Evolutionary conservation across 2,888 invertebrate genomes (phyloP), one percentile per base, ranked within the genome.

Genomic region (Ormia ochracea): DNA sequence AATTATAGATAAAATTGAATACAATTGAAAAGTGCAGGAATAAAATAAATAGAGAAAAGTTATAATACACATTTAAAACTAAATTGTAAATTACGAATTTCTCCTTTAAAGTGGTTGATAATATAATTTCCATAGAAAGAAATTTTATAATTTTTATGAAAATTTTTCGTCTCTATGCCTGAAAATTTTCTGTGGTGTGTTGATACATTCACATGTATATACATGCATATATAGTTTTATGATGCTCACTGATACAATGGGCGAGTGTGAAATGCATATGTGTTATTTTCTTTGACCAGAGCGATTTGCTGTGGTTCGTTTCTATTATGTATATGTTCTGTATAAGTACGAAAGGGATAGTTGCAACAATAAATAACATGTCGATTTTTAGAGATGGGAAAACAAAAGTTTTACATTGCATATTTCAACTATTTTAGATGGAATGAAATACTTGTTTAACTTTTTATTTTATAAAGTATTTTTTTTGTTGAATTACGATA

Each of bases 111-210:
- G 33, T 59, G 41, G 58, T 69, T 36, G 26, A 45, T 31, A 52
- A 36, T 59, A 69, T 61, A 81, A 81, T 81, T 81, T 81, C 66
- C 65, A 75, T 80, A 76, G 81, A 81, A 81, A 77, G 73, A 65
- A 56, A 72, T 66, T n/a, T n/a, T n/a, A 54, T 33, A 63, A 43
- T 48, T 78, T 81, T 79, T 41, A 66, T 65, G 36, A 74, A 74
- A 63, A 78, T 81, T 83, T 82, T 82, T 77, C 54, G 65, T 79
- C 58, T 76, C 45, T 75, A 65, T 69, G 65, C 61, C 66, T 68
- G 61, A 80, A 80, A 76, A 50, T 26, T 68, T 72, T 79, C 61
- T 63, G 41, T 73, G 50, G 43, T 70, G 68, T 63, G 69, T 65
- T 66, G 73, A 66, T 78, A 74, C 76, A n/a, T n/a, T n/a, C n/a